Conservation (phyloP, 2,113 vertebrate genomes). For the Sigmodon hispidus region DNA sequence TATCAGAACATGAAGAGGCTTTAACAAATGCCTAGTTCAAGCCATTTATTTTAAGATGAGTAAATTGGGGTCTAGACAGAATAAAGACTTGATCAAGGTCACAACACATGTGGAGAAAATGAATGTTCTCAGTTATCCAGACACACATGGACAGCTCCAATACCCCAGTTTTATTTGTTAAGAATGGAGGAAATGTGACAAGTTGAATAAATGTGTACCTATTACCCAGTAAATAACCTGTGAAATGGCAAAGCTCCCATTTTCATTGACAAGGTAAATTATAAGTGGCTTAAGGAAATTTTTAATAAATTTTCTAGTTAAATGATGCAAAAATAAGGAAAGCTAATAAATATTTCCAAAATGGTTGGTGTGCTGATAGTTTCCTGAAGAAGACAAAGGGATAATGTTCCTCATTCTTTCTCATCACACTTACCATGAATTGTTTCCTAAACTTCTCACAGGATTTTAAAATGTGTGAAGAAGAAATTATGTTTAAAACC, state of each 20-base stretch:
- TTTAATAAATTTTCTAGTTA: conserved; percentile 66
- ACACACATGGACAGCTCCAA: conserved; percentile 24
- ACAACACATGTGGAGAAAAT: conserved; percentile 36
- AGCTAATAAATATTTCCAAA: conserved; percentile 63
- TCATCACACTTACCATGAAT: conserved; percentile 25
- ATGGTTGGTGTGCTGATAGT: conserved; percentile 37
- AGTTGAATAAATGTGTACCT: conserved; percentile 57
- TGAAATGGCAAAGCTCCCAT: conserved; percentile 64
- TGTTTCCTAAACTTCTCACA: conserved; percentile 45
- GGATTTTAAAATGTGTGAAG: conserved; percentile 40
- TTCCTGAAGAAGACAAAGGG: conserved; percentile 40
- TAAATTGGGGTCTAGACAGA: conserved; percentile 21
- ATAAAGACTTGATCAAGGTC: conserved; percentile 64
- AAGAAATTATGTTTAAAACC: background rate
- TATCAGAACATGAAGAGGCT: conserved; percentile 31
- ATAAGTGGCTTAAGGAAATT: conserved; percentile 62
- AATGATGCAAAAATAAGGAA: conserved; percentile 57
- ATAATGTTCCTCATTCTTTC: background rate
- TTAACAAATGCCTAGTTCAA: background rate
- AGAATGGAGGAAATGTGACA: conserved; percentile 44
- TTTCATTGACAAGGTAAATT: conserved; percentile 65
- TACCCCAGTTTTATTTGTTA: conserved; percentile 64
- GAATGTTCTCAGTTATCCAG: conserved; percentile 37
- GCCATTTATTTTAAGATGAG: conserved; percentile 53
- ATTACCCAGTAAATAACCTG: conserved; percentile 72